Evolutionary conservation across 2,888 invertebrate genomes (phyloP).

Genomic region (Philhelius pedissequus): DNA sequence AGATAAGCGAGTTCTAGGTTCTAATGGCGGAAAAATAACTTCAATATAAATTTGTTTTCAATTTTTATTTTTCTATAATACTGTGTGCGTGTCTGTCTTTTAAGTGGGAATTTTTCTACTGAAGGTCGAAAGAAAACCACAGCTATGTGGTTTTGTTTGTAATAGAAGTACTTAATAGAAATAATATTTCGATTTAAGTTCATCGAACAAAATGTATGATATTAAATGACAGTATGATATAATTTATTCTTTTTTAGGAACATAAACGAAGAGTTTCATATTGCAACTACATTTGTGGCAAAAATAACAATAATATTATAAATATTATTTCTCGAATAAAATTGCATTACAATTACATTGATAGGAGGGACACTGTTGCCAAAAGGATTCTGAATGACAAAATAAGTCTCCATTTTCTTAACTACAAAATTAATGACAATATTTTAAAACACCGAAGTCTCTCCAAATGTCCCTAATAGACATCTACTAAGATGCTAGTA

Average conservation of each 20-base stretch:
- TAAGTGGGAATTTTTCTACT: not conserved
- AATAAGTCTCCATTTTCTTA: too few species aligned
- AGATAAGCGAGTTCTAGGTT: too few species aligned
- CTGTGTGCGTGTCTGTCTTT: not conserved
- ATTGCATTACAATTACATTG: too few species aligned
- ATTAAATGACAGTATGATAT: not conserved
- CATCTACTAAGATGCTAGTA: too few species aligned
- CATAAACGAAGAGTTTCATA: not conserved
- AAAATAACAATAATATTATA: not conserved
- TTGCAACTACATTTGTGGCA: not conserved
- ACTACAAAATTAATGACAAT: too few species aligned
- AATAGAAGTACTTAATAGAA: not conserved
- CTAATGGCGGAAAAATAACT: too few species aligned
- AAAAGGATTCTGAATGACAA: too few species aligned
- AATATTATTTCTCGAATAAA: not conserved
- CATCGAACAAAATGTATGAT: not conserved
- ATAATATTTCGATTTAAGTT: not conserved
- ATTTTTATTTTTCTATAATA: not conserved
- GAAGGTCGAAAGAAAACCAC: not conserved
- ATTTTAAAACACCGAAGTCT: too few species aligned
- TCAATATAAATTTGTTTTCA: too few species aligned
- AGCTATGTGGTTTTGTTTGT: not conserved
- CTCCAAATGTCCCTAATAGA: too few species aligned
- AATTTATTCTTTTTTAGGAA: not conserved
- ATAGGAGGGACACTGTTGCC: too few species aligned